phyloP scores from a whole-genome alignment of 1,140 invertebrate species.

The Bombus pyrosoma region DNA sequence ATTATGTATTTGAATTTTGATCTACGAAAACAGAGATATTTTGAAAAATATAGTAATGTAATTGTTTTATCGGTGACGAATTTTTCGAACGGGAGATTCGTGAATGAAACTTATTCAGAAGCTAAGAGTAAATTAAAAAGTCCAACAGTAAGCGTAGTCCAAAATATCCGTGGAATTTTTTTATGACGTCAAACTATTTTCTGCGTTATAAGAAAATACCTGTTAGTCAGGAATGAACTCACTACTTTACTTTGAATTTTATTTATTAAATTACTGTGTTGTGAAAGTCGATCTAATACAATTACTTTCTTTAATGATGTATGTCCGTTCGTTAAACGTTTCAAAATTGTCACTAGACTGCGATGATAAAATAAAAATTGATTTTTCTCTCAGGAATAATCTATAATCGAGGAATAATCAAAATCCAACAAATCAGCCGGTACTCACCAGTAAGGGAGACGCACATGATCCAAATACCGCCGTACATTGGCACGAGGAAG shows the following conservation, averaged over 20 bases:
- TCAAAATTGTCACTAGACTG: not conserved
- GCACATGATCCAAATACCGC: constrained; percentile 93
- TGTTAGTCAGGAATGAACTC: not conserved
- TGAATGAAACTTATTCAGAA: not conserved
- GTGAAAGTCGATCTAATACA: not conserved
- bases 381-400: no score
- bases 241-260: not conserved
- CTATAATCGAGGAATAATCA: not conserved
- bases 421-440: not conserved
- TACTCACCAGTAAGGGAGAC: constrained; percentile 87
- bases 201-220: not conserved
- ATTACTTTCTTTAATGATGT: not conserved
- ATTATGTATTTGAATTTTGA: not conserved
- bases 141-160: not conserved
- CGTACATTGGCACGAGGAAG: constrained; percentile 92
- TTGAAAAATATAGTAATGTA: not conserved
- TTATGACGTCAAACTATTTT: not conserved
- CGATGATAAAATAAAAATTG: not conserved
- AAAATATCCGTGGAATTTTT: not conserved
- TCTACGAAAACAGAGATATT: not conserved
- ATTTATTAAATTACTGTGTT: no score
- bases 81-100: not conserved
- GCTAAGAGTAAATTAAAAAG: not conserved
- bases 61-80: not conserved
- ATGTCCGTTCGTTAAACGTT: no score